Percentiles rank a stretch among this genome's conserved stretches.
These are phyloP conservation scores for Apocrypta bakeri DNA, from an alignment of 1,140 invertebrate species.

Conservation along the genomic window DNA sequence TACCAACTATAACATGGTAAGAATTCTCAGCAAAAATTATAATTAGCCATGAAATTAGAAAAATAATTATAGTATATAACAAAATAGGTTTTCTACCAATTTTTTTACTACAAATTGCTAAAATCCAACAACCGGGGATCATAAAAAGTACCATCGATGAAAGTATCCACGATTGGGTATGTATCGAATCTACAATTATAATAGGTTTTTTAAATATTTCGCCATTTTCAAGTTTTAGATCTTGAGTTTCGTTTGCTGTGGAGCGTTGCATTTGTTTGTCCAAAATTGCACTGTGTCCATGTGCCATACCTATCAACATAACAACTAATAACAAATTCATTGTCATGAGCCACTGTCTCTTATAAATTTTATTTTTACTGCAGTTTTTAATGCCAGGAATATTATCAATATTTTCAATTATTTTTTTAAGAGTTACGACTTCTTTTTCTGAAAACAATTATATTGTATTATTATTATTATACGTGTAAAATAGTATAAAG, in stretches of 20 bases:
- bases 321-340: conserved; percentile 70
- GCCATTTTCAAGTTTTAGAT: conserved; percentile 1
- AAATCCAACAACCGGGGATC: conserved; percentile 77
- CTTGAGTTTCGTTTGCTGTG: neutral
- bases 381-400: conserved; percentile 24
- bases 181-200: conserved; percentile 52
- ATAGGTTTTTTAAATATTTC: neutral
- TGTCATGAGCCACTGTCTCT: conserved; percentile 1
- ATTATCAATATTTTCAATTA: conserved; percentile 22
- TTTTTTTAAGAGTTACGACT: no score
- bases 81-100: conserved; percentile 80
- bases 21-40: conserved; percentile 75
- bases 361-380: conserved; percentile 18
- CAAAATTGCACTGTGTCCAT: conserved; percentile 79
- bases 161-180: conserved; percentile 79
- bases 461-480: no score
- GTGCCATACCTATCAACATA: conserved; percentile 75
- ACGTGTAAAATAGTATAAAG: no score
- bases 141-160: conserved; percentile 78
- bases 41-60: conserved; percentile 80
- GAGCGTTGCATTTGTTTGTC: conserved; percentile 76
- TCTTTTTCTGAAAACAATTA: neutral
- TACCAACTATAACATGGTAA: conserved; percentile 76
- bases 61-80: conserved; percentile 77
- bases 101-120: conserved; percentile 79